These are phyloP conservation scores for Monopis laevigella DNA, from an alignment of 2,888 invertebrate genomes.

Conservation along the genomic window DNA sequence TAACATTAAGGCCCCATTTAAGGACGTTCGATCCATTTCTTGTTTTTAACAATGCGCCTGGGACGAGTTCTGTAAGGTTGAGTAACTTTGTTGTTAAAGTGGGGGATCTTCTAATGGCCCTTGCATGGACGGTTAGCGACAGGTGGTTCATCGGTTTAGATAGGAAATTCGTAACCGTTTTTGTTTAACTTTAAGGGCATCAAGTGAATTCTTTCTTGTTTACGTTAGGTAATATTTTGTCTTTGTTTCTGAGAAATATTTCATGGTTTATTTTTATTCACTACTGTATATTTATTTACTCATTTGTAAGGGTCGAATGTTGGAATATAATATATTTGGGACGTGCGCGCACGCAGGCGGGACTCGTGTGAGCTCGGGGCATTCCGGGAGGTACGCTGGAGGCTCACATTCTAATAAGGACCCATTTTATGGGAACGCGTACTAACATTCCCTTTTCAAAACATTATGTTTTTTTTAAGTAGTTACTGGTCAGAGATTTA, in stretches of 20 bases:
- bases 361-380: conserved; percentile 5
- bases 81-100: conserved; percentile 8
- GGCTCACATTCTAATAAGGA: conserved; percentile 9
- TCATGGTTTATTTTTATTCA: too few relatives aligned
- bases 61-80: conserved; percentile 5
- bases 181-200: conserved; percentile 6
- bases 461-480: too few relatives aligned
- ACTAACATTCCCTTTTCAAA: too few relatives aligned
- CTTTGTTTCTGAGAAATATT: neutral
- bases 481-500: too few relatives aligned
- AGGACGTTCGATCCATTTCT: conserved; percentile 7
- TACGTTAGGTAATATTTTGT: neutral
- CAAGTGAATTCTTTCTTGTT: neutral
- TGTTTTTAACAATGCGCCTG: conserved; percentile 5
- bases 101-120: conserved; percentile 4
- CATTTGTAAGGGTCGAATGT: too few relatives aligned
- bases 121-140: neutral
- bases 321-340: too few relatives aligned
- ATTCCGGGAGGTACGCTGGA: conserved; percentile 6
- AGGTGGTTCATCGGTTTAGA: conserved; percentile 9
- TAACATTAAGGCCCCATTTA: conserved; percentile 9
- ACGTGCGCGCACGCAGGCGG: conserved; percentile 8
- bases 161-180: neutral
- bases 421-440: conserved; percentile 3
- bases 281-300: too few relatives aligned